Conservation (phyloP, 2,888 invertebrate species). For the Lithophane socia region DNA sequence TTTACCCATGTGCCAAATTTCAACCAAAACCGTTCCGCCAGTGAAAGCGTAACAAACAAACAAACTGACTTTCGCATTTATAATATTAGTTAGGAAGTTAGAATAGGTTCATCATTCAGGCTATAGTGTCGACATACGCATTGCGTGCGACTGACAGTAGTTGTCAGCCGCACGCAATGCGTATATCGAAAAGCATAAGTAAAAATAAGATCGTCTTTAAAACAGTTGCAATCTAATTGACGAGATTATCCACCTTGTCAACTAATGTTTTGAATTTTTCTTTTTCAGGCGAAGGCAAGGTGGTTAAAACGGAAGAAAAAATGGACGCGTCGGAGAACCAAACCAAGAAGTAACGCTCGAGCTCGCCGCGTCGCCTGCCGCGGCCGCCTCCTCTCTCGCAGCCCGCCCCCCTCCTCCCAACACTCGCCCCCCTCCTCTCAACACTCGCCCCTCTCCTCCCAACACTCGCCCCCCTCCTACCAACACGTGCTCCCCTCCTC, state of each 20-base stretch:
- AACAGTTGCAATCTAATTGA: not conserved
- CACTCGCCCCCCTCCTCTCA: no score
- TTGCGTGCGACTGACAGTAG: no score
- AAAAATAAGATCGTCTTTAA: not conserved
- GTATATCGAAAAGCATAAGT: not conserved
- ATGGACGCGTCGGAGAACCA: constrained; percentile 82
- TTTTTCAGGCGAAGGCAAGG: constrained; percentile 86
- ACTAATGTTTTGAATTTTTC: not conserved
- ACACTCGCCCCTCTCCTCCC: not conserved
- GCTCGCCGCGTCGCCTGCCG: constrained; percentile 4
- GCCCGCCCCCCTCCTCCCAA: not conserved
- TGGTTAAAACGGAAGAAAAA: constrained; percentile 88
- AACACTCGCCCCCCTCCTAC: not conserved
- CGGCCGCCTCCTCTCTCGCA: constrained; percentile 13
- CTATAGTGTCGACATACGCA: no score
- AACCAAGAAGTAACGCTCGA: constrained; percentile 78
- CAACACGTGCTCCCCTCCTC: no score
- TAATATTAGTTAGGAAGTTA: no score
- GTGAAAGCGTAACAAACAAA: no score
- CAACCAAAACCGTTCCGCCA: no score
- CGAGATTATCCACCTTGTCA: not conserved
- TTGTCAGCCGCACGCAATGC: no score
- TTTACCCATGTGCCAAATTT: no score
- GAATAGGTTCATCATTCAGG: not conserved
- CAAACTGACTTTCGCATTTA: no score